Evolutionary conservation across 2,113 vertebrate species (phyloP), one percentile per base, ranked within the genome.

Genomic region (Falcunculus frontatus): DNA sequence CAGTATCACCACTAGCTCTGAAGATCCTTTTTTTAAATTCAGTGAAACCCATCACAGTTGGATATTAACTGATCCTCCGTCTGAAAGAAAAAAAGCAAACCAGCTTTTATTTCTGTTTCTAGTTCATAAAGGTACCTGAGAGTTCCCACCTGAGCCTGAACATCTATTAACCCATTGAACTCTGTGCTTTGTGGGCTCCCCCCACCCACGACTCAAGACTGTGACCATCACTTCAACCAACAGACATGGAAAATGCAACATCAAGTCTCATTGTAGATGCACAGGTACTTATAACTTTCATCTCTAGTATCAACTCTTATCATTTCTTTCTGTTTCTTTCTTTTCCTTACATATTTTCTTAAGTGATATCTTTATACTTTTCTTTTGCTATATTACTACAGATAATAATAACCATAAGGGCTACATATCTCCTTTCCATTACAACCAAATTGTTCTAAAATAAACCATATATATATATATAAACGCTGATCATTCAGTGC

Each of bases 161-260:
- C 5, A 68, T 22, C 27, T 33, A 33, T 37, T 33, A 60, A 52
- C 22, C 8, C 37, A 18, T 22, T 52, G 12, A 59, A 60, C 19
- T 27, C 44, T 37, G 27, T 49, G 26, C 42, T 77, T 22, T 23
- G 14, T 44, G 6, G 6, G 27, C 14, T 60, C 32, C 14, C 26
- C 11, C 3, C 3, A 37, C 17, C 33, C 11, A 17, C 3, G 4
- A 32, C 37, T 1, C 25, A 41, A 41, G 35, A 27, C 6, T 14
- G 9, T 49, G 44, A 49, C 21, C 6, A 67, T 32, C 18, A 23
- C 46, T 68, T 69, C 22, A 15, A 29, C 14, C 22, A 27, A 33
- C 0, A 0, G 18, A 23, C 18, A 29, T 13, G 0, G 1, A 76
- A 65, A 57, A 42, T 9, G 37, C 13, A 65, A 7, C 42, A 25